Base-by-base conservation (phyloP, 2,888 invertebrate genomes). In the Agriopis aurantiaria region DNA sequence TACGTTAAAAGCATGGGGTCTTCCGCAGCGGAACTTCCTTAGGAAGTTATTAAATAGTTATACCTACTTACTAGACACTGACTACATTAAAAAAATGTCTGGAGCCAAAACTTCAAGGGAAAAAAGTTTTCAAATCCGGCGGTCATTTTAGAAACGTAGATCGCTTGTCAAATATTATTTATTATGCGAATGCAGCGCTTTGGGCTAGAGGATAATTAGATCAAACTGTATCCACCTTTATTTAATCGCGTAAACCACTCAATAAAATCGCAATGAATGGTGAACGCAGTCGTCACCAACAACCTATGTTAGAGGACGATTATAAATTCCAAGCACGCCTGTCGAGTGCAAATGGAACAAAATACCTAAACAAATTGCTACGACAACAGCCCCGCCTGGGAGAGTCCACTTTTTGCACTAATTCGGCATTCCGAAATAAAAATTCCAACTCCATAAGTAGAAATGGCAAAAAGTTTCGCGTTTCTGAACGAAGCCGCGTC, bases 341-440 rank as follows among this genome's bases (percentile, higher is more conserved):
- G 78, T 75, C 76, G 82, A 81, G 82, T 81, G 85, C 90, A 91
- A 91, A 93, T 88, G 88, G 86, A 91, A 91, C 89, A 93, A 93
- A 94, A 93, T 89, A 83, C 88, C 91, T 91, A 92, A 93, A 92
- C 94, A 93, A 94, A 93, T 94, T 93, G 92, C 90, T 75, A 77
- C 81, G 80, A 82, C 81, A 79, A 72, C 71, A 73, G 75, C 61
- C 68, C 69, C 80, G 77, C 83, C 86, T 91, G 91, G 85, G 92
- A 91, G 87, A 85, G 88, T 82, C 86, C 77, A 83, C 87, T 94
- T 94, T 94, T 94, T 94, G 94, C 90, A 92, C 93, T 90, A 93
- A 94, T 94, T 94, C 94, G 93, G 93, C 93, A 94, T 94, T 89
- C 94, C 94, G 91, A 93, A 93, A 94, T 94, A 93, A 94, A 94